phyloP scores from a whole-genome alignment of 2,797 vertebrate species.

The Enteromius mattozi region DNA sequence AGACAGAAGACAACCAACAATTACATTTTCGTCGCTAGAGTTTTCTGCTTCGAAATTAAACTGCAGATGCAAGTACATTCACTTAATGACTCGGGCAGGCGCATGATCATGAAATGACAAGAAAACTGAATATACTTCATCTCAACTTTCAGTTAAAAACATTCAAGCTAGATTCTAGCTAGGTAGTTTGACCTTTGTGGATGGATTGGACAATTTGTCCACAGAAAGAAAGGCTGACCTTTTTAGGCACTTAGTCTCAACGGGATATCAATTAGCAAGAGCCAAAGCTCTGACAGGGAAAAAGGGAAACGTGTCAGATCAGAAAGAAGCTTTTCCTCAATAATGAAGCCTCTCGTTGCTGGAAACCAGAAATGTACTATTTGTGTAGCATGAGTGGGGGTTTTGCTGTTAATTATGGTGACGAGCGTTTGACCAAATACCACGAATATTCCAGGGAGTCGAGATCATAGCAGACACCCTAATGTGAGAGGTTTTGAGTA shows the following conservation, averaged over 20 bases:
- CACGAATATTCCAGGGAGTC: constrained; percentile 16
- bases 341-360: constrained; percentile 46
- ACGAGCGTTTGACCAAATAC: constrained; percentile 30
- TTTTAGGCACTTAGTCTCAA: constrained; percentile 68
- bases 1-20: constrained; percentile 13
- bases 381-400: not conserved
- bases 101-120: not conserved
- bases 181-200: constrained; percentile 64
- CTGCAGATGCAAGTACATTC: constrained; percentile 10
- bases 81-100: not conserved
- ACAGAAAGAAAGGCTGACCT: constrained; percentile 67
- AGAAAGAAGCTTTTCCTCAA: constrained; percentile 34
- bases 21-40: not conserved
- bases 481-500: not conserved
- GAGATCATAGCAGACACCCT: constrained; percentile 1
- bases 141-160: constrained; percentile 58
- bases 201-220: constrained; percentile 60
- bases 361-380: constrained; percentile 17
- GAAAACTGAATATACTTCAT: constrained; percentile 23
- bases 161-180: constrained; percentile 59
- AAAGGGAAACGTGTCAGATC: constrained; percentile 32
- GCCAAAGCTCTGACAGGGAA: constrained; percentile 35
- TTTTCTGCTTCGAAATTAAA: constrained; percentile 22
- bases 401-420: constrained; percentile 31
- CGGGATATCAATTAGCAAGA: constrained; percentile 66